phyloP scores from a whole-genome alignment of 2,888 invertebrate genomes.

The Flexamia atlantica region DNA sequence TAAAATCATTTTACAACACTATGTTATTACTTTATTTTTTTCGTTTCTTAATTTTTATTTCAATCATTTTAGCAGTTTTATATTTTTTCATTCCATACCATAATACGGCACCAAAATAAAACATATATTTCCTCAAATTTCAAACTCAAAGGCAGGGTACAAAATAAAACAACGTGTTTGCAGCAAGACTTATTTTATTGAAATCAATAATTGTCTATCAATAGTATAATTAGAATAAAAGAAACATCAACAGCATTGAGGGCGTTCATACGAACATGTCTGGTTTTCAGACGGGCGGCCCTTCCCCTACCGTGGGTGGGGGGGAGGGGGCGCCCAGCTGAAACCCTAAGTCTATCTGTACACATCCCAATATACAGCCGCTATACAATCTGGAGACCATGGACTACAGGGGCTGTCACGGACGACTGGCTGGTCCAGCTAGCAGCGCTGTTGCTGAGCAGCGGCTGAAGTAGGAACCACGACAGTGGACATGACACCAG shows the following conservation, averaged over 20 bases:
- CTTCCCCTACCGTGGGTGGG: background rate
- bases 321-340: background rate
- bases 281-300: conserved; percentile 1
- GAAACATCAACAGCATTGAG: conserved; percentile 70
- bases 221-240: conserved; percentile 70
- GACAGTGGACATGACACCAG: background rate
- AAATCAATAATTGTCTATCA: conserved; percentile 70
- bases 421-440: background rate
- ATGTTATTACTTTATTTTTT: too few relatives aligned
- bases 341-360: conserved; percentile 62
- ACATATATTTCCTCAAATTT: too few relatives aligned
- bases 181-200: conserved; percentile 70
- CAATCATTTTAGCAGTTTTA: too few relatives aligned
- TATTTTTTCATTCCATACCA: too few relatives aligned
- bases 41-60: too few relatives aligned
- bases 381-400: conserved; percentile 26
- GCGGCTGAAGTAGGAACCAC: background rate
- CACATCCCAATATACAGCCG: conserved; percentile 53
- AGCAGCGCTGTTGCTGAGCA: background rate
- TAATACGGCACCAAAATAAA: too few relatives aligned
- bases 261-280: conserved; percentile 62
- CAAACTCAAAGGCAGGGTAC: background rate
- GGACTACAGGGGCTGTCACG: background rate
- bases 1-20: too few relatives aligned
- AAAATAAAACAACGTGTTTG: conserved; percentile 57